Base-by-base conservation (phyloP, 2,797 vertebrate genomes). In the Pipistrellus pipistrellus region DNA sequence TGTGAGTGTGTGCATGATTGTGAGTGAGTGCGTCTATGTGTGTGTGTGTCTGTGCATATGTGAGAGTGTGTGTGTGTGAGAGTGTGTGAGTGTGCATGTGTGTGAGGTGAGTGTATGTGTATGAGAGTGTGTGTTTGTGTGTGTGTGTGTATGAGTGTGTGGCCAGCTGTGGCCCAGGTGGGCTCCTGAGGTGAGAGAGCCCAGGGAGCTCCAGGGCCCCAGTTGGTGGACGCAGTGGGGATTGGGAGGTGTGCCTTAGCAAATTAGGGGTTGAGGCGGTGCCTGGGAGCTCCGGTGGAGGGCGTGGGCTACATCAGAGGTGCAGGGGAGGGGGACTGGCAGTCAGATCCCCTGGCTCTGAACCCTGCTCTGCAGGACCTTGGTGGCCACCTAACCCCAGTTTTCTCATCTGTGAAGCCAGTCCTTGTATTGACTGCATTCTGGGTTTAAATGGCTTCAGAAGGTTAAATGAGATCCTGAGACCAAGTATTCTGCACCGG, bases 241-340 rank as follows among this genome's bases (percentile, higher is more conserved):
- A 41, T 11, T 32, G 7, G 8, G 3, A 41, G 1, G 6, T 4
- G 35, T 18, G 48, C n/a, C 13, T 11, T 0, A 27, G 15, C 21
- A 14, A 2, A 0, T 59, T 15, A 7, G 44, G 44, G 46, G 20
- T 38, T 38, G 15, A n/a, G 4, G 23, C 23, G 11, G 81, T 46
- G 66, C 71, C 44, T 25, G 0, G 13, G 66, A 17, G 46, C 57
- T 82, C 18, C 8, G 8, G 13, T 5, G 18, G 64, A 30, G 23
- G 12, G 88, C 13, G 27, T 2, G 48, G n/a, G 30, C 46, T 71
- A 12, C 1, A 0, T 6, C 0, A 0, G 53, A 32, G 68, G 73
- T 27, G 27, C 1, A 2, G 51, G 30, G 41, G 51, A 0, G 0
- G 12, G 44, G 51, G 30, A 25, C 6, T 0, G n/a, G 3, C 51